Conservation (phyloP, 2,888 invertebrate species). For the Colletes collaris region DNA sequence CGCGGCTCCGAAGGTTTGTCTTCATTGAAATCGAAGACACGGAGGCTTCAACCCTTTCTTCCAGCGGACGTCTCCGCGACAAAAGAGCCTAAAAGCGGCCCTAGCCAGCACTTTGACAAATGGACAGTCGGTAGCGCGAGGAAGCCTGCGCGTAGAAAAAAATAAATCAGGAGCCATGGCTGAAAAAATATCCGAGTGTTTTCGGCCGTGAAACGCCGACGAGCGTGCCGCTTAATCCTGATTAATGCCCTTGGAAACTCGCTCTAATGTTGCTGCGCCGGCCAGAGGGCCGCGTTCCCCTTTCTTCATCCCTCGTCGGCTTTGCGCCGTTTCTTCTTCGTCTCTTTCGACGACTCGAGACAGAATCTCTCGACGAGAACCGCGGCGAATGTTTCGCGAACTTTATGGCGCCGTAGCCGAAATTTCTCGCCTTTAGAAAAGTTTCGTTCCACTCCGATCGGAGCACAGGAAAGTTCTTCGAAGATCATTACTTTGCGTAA, state of each 20-base stretch:
- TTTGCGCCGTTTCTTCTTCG: conserved; percentile 23
- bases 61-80: conserved; percentile 51
- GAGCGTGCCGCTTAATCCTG: conserved; percentile 79
- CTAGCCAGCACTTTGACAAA: conserved; percentile 60
- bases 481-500: too few relatives aligned
- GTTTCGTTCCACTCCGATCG: too few relatives aligned
- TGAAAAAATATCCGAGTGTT: conserved; percentile 67
- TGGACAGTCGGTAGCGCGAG: conserved; percentile 64
- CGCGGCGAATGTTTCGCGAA: conserved; percentile 11
- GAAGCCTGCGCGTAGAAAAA: conserved; percentile 53
- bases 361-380: neutral
- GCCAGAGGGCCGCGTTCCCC: conserved; percentile 49
- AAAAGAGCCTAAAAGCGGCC: conserved; percentile 59
- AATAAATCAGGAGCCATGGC: conserved; percentile 51
- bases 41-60: conserved; percentile 56
- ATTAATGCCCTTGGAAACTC: conserved; percentile 80
- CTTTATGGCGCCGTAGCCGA: neutral
- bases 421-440: too few relatives aligned
- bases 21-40: conserved; percentile 58
- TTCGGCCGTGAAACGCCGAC: conserved; percentile 69
- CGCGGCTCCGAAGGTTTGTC: conserved; percentile 1
- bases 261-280: conserved; percentile 78
- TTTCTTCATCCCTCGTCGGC: conserved; percentile 61
- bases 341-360: conserved; percentile 9
- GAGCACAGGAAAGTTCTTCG: too few relatives aligned